Evolutionary conservation across 2,113 vertebrate genomes (phyloP), one percentile per base, ranked within the genome.

Genomic region (Atrichornis clamosus): DNA sequence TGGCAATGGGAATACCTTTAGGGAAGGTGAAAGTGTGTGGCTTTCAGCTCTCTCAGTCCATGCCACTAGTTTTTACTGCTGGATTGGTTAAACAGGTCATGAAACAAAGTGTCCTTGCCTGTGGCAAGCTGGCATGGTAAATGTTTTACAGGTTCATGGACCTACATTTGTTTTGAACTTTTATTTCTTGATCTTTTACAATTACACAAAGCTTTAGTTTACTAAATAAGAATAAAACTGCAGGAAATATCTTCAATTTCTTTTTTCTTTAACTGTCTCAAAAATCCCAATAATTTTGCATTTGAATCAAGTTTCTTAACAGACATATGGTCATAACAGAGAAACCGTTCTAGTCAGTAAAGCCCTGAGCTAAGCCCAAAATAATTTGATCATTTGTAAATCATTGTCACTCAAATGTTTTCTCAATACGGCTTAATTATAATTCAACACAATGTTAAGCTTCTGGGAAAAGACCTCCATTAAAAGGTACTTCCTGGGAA

Each of bases 391-490:
- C 65, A 81, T 97, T 95, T 97, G 86, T 96, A 97, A 97, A 97
- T 96, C 84, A 87, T 94, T 96, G 95, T 95, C 88, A 96, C 86
- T 97, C 74, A 7, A 95, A 96, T 88, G 75, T 95, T 97, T 97
- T 96, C 93, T 97, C 95, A 96, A 78, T 94, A 96, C 55, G 95
- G 49, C 87, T 97, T 98, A 97, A 98, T 98, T 97, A 97, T 64
- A 79, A 97, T 96, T 97, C 92, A 93, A 67, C 50, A 91, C 60
- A 90, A 62, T 84, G 62, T 93, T 92, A 94, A 97, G 74, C 79
- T 90, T 95, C 90, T 95, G 93, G 90, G 93, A 84, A 87, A 95
- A 87, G 78, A 84, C 74, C 65, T 96, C 83, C 70, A 92, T 96
- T 93, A 94, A 82, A 94, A 91, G 79, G 41, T 75, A 94, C 86